A percentile compares a stretch with the other conserved stretches of the same genome.
phyloP scores from a whole-genome alignment of 2,888 invertebrate genomes.

The Fragum whitleyi region DNA sequence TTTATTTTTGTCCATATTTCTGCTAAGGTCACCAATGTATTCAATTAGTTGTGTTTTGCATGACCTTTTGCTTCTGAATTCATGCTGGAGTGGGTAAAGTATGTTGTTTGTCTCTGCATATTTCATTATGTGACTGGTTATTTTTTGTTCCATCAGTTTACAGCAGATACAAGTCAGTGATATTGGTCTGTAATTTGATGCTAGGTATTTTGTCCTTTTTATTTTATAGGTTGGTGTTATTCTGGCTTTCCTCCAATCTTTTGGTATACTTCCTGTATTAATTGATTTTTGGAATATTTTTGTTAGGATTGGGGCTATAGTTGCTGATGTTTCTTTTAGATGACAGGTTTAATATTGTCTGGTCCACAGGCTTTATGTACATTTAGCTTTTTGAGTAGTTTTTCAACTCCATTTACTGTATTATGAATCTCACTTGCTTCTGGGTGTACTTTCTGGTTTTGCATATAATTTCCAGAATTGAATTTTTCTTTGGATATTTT shows the following conservation, averaged over 20 bases:
- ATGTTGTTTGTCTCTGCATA: constrained; percentile 28
- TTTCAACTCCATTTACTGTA: no score
- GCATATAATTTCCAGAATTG: neutral
- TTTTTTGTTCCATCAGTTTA: constrained; percentile 3
- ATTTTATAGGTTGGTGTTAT: constrained; percentile 11
- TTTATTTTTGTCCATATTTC: neutral
- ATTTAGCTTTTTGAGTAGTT: no score
- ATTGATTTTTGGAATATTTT: constrained; percentile 18
- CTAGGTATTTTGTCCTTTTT: constrained; percentile 2
- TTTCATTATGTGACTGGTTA: constrained; percentile 4
- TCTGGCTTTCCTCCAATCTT: constrained; percentile 6
- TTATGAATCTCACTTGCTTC: no score
- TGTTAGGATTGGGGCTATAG: neutral
- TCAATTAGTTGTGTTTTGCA: constrained; percentile 52
- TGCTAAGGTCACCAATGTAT: no score
- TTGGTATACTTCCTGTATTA: neutral
- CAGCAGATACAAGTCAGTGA: no score
- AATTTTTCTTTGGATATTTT: neutral
- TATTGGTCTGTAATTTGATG: constrained; percentile 24
- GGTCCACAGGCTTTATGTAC: neutral
- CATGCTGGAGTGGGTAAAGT: constrained; percentile 37
- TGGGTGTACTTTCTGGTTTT: no score
- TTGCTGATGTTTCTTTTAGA: neutral
- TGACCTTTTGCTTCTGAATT: constrained; percentile 29
- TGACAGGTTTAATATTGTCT: neutral